A percentile compares a stretch with the other conserved stretches of the same genome.
phyloP scores from a whole-genome alignment of 2,797 vertebrate genomes.

The Xenopus petersii region DNA sequence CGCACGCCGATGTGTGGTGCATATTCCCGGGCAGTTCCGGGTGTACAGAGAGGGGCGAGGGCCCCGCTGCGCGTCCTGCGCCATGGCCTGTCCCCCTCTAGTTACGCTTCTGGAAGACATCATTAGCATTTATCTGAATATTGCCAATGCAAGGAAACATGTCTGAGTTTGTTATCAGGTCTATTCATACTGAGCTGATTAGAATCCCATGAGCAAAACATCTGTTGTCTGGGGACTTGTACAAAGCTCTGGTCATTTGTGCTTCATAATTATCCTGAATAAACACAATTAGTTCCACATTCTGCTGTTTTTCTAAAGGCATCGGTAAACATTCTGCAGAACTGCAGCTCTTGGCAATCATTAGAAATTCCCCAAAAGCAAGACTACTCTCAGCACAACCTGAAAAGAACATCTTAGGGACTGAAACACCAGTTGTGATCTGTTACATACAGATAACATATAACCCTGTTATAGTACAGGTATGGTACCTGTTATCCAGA shows the following conservation, averaged over 20 bases:
- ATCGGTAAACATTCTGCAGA: constrained; percentile 71
- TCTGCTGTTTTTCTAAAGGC: constrained; percentile 74
- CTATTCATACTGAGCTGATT: constrained; percentile 52
- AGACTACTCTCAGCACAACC: constrained; percentile 57
- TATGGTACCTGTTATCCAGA: too few relatives aligned
- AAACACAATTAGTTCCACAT: constrained; percentile 80
- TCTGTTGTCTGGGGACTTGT: constrained; percentile 70
- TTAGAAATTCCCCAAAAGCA: constrained; percentile 58
- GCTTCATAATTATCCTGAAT: constrained; percentile 78
- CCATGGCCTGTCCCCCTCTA: too few relatives aligned
- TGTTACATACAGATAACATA: too few relatives aligned
- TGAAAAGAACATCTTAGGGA: constrained; percentile 60
- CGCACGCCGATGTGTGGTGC: too few relatives aligned
- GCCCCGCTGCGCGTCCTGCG: too few relatives aligned
- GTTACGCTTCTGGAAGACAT: too few relatives aligned
- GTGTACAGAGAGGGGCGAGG: too few relatives aligned
- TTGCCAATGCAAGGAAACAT: background rate
- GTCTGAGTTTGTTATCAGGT: constrained; percentile 4
- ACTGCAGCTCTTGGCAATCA: constrained; percentile 67
- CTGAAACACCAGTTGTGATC: constrained; percentile 61
- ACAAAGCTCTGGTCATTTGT: constrained; percentile 77
- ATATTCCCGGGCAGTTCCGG: too few relatives aligned
- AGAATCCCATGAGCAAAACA: constrained; percentile 60
- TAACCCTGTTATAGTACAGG: too few relatives aligned
- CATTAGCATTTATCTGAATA: background rate